These are phyloP conservation scores for Piaya cayana DNA, from an alignment of 2,113 vertebrate species.

Conservation along the genomic window DNA sequence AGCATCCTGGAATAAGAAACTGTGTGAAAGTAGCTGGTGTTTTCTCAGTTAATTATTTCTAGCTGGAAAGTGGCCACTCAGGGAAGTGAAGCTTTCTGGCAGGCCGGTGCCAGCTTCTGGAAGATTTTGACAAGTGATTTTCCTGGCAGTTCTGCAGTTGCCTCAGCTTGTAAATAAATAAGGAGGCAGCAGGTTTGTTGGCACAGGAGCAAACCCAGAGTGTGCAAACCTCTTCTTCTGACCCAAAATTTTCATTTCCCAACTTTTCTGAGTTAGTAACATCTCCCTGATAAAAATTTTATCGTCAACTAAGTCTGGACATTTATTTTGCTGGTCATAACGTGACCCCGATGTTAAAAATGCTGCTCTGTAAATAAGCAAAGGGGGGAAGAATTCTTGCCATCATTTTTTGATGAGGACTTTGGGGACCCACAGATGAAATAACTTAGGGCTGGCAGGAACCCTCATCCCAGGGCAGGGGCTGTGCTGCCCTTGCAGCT, in stretches of 20 bases:
- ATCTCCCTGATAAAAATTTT: not conserved
- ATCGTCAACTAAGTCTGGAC: not conserved
- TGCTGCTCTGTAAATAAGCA: not conserved
- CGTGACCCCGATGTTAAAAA: not conserved
- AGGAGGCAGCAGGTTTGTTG: not conserved
- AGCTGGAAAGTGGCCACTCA: not conserved
- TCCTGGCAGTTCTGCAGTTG: not conserved
- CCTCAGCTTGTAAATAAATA: not conserved
- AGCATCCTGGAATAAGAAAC: not conserved
- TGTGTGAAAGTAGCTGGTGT: not conserved
- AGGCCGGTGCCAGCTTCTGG: not conserved
- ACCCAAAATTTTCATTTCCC: not conserved
- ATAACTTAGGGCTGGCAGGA: fast-evolving
- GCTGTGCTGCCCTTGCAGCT: not conserved
- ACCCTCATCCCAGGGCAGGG: fast-evolving
- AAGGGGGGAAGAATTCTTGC: not conserved
- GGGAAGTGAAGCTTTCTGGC: not conserved
- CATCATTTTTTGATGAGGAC: not conserved
- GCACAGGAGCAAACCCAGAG: not conserved
- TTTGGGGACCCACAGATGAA: not conserved
- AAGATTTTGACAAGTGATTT: not conserved
- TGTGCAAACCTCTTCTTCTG: not conserved
- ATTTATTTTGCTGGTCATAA: not conserved
- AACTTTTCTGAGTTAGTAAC: not conserved
- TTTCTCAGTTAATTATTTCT: slow-evolving; percentile 23